These are phyloP conservation scores for Trimorus sp. DNA, from an alignment of 2,888 invertebrate genomes.

Conservation along the genomic window DNA sequence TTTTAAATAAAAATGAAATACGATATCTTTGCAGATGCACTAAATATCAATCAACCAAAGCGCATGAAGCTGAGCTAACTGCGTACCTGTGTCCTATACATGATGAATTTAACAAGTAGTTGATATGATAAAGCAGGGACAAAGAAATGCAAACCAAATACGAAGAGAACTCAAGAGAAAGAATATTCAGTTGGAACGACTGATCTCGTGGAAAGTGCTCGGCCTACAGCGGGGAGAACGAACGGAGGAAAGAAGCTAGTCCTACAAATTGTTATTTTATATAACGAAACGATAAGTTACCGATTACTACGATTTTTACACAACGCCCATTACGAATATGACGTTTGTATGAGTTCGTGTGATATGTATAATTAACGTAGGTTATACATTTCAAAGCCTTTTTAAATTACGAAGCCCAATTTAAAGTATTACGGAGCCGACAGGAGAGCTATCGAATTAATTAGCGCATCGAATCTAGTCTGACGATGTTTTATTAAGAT, in stretches of 20 bases:
- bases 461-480: constrained; percentile 74
- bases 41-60: constrained; percentile 77
- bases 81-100: constrained; percentile 74
- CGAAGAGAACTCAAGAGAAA: constrained; percentile 44
- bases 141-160: constrained; percentile 39
- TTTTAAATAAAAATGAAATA: not conserved
- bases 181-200: constrained; percentile 25
- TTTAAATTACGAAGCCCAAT: constrained; percentile 65
- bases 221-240: constrained; percentile 74
- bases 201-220: constrained; percentile 73
- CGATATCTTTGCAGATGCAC: constrained; percentile 73
- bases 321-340: constrained; percentile 73
- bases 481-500: constrained; percentile 72
- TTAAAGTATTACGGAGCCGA: constrained; percentile 41
- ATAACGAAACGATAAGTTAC: constrained; percentile 65
- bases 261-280: constrained; percentile 79
- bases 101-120: constrained; percentile 65
- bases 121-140: constrained; percentile 67
- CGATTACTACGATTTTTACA: constrained; percentile 72
- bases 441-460: constrained; percentile 42
- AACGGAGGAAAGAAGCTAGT: constrained; percentile 72
- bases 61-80: constrained; percentile 81
- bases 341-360: constrained; percentile 76
- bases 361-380: constrained; percentile 74
- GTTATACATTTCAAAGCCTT: constrained; percentile 69